Conservation (phyloP, 1,140 invertebrate species). For the Papilio polyxenes region DNA sequence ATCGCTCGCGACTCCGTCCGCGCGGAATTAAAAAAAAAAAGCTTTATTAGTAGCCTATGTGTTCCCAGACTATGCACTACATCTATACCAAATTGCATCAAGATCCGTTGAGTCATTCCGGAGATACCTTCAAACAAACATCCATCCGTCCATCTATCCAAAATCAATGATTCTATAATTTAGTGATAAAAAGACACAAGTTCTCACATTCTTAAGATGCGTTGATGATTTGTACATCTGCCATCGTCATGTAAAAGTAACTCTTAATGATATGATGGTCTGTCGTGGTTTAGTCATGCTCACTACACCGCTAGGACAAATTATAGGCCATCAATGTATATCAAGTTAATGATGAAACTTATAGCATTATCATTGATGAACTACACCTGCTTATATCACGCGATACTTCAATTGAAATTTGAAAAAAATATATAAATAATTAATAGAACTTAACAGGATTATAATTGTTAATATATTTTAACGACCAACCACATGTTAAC, state of each 20-base stretch:
- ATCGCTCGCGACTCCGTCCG: too few species aligned
- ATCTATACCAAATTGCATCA: too few species aligned
- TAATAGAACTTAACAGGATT: neutral
- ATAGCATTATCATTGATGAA: neutral
- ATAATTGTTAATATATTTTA: slow-evolving; percentile 9
- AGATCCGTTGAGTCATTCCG: too few species aligned
- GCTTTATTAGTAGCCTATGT: too few species aligned
- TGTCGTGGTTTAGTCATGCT: neutral
- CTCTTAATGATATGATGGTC: neutral
- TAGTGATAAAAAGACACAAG: neutral
- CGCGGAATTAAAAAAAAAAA: too few species aligned
- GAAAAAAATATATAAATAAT: neutral
- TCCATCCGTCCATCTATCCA: too few species aligned
- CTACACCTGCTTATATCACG: neutral
- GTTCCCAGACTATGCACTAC: too few species aligned
- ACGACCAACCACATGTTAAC: neutral
- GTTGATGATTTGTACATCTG: neutral
- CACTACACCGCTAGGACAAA: neutral
- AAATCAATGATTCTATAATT: neutral
- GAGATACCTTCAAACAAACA: too few species aligned
- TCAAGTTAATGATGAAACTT: neutral
- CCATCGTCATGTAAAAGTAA: neutral
- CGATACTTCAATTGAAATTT: neutral
- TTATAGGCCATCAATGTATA: neutral
- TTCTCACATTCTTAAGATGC: neutral